Evolutionary conservation across 2,113 vertebrate species (phyloP).

Genomic region (Protobothrops mucrosquamatus): DNA sequence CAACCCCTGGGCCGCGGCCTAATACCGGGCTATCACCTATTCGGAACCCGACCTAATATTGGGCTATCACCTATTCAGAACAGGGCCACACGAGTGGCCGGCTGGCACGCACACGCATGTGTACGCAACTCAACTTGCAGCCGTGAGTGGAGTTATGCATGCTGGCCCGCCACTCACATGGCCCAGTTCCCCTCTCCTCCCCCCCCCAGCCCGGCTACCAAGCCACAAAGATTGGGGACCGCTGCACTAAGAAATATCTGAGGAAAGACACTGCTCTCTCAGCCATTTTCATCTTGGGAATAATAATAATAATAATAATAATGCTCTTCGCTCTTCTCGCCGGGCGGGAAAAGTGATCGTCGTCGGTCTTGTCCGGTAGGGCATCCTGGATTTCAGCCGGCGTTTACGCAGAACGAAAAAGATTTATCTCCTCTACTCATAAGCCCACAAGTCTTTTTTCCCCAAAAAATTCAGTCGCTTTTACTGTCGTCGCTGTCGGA

Average conservation of each 20-base stretch:
- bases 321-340: neutral
- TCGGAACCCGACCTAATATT: too few relatives aligned
- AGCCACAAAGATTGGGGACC: too few relatives aligned
- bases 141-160: too few relatives aligned
- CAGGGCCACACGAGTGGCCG: too few relatives aligned
- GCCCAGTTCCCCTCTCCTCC: too few relatives aligned
- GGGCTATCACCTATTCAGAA: too few relatives aligned
- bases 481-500: constrained; percentile 66
- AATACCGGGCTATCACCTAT: too few relatives aligned
- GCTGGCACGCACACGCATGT: neutral
- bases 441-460: accelerated
- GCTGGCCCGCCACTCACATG: too few relatives aligned
- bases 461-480: constrained; percentile 28
- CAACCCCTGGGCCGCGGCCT: too few relatives aligned
- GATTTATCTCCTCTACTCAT: accelerated
- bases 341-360: neutral
- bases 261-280: neutral
- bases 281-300: neutral
- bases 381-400: neutral
- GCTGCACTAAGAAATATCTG: neutral
- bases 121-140: neutral
- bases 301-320: neutral
- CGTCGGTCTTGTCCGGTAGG: neutral
- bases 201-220: too few relatives aligned
- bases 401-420: neutral